Evolutionary conservation across 2,888 invertebrate species (phyloP).

Genomic region (Endotricha flammealis): DNA sequence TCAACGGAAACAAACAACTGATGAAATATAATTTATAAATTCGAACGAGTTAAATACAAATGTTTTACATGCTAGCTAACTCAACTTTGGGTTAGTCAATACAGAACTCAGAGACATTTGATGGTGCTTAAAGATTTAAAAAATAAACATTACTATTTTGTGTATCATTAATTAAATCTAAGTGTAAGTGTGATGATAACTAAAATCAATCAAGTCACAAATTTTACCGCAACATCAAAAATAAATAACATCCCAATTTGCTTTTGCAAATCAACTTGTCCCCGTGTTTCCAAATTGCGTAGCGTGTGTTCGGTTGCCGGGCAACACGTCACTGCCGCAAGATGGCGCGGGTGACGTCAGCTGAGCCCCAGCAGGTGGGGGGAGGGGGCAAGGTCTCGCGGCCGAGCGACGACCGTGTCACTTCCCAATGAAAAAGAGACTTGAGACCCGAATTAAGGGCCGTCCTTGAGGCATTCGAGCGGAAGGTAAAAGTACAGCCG

Average conservation of each 20-base stretch:
- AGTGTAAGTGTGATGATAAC: too few relatives aligned
- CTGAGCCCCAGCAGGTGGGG: constrained; percentile 34
- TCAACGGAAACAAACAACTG: too few relatives aligned
- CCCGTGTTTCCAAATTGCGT: constrained; percentile 37
- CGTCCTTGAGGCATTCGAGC: constrained; percentile 58
- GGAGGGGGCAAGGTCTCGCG: constrained; percentile 57
- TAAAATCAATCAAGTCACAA: too few relatives aligned
- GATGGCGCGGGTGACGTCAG: constrained; percentile 75
- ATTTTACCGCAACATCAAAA: too few relatives aligned
- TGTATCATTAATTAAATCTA: too few relatives aligned
- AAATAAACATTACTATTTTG: too few relatives aligned
- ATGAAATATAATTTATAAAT: too few relatives aligned
- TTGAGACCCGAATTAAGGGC: constrained; percentile 47
- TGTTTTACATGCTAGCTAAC: too few relatives aligned
- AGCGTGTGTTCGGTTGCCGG: constrained; percentile 60
- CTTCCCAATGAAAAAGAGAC: constrained; percentile 71
- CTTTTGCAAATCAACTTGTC: constrained; percentile 28
- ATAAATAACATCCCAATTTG: constrained; percentile 3
- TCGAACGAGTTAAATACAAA: too few relatives aligned
- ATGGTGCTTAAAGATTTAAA: too few relatives aligned
- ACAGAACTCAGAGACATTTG: too few relatives aligned
- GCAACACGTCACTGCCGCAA: constrained; percentile 69
- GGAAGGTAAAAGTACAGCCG: constrained; percentile 41
- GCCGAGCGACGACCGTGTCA: constrained; percentile 60
- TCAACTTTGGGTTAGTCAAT: too few relatives aligned